Conservation (phyloP, 2,113 vertebrate genomes). For the Sturnira hondurensis region DNA sequence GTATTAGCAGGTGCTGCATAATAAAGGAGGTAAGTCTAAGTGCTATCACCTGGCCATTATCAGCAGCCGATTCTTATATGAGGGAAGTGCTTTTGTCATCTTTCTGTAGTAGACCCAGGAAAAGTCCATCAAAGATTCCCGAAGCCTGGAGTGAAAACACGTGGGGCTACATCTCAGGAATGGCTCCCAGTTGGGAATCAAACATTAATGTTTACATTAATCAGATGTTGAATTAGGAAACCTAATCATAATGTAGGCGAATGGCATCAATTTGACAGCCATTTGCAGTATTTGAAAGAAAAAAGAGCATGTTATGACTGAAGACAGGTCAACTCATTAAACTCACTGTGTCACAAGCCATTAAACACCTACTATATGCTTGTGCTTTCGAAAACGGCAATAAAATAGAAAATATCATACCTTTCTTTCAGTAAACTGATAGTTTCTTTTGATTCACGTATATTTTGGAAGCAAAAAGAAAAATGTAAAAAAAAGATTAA, state of each 20-base stretch:
- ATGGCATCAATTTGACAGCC: neutral
- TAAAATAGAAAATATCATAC: neutral
- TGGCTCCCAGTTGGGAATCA: neutral
- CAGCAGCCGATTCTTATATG: neutral
- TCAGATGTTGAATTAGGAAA: neutral
- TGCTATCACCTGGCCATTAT: neutral
- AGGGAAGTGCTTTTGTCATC: neutral
- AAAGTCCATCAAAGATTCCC: neutral
- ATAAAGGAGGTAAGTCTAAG: neutral
- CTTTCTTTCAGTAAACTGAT: neutral
- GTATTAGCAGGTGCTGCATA: neutral
- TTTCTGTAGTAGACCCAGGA: neutral
- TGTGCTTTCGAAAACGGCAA: neutral
- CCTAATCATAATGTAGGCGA: neutral
- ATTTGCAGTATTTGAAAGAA: neutral
- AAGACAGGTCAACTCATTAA: neutral
- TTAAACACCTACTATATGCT: no score
- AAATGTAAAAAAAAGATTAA: neutral
- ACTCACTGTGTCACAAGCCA: neutral
- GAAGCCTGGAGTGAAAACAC: neutral
- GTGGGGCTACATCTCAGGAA: neutral
- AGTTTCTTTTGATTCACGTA: neutral
- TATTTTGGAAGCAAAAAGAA: neutral
- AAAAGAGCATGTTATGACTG: neutral
- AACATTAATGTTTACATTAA: neutral